These are phyloP conservation scores for Heliothis peltigera DNA, from an alignment of 2,888 invertebrate species.

Conservation along the genomic window DNA sequence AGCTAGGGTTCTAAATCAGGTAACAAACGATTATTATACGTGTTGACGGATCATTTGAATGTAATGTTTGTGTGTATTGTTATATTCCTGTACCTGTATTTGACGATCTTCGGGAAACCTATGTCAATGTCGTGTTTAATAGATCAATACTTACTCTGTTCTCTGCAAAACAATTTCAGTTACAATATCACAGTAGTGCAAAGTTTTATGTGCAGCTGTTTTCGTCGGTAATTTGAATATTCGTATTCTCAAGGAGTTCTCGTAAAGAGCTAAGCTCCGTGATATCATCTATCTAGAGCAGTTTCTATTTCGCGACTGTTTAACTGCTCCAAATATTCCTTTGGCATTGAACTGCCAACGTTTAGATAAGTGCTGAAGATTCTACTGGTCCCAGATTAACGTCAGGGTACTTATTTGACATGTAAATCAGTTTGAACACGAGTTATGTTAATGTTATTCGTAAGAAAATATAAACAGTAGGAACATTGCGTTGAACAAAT, in stretches of 20 bases:
- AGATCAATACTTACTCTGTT: constrained; percentile 40
- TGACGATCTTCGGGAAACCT: constrained; percentile 29
- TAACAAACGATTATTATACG: constrained; percentile 56
- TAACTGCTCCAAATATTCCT: constrained; percentile 29
- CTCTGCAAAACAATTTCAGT: constrained; percentile 32
- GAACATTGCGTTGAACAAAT: constrained; percentile 23
- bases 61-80: constrained; percentile 32
- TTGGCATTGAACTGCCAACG: constrained; percentile 44
- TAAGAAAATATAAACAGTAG: constrained; percentile 36
- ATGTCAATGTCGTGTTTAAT: constrained; percentile 26
- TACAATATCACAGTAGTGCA: not conserved
- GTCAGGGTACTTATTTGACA: constrained; percentile 36
- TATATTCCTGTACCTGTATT: constrained; percentile 48
- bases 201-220: constrained; percentile 13
- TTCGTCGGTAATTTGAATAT: constrained; percentile 18
- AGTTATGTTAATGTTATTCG: constrained; percentile 39
- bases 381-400: constrained; percentile 1
- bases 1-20: constrained; percentile 80
- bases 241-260: constrained; percentile 16
- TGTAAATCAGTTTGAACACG: constrained; percentile 40
- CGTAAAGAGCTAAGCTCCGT: not conserved
- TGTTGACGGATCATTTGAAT: constrained; percentile 16
- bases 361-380: constrained; percentile 21
- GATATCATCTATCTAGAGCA: constrained; percentile 33
- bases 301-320: constrained; percentile 17